A percentile compares a stretch with the other conserved stretches of the same genome.
Conservation (phyloP, 1,140 invertebrate species). For the Drosophila tsacasi region DNA sequence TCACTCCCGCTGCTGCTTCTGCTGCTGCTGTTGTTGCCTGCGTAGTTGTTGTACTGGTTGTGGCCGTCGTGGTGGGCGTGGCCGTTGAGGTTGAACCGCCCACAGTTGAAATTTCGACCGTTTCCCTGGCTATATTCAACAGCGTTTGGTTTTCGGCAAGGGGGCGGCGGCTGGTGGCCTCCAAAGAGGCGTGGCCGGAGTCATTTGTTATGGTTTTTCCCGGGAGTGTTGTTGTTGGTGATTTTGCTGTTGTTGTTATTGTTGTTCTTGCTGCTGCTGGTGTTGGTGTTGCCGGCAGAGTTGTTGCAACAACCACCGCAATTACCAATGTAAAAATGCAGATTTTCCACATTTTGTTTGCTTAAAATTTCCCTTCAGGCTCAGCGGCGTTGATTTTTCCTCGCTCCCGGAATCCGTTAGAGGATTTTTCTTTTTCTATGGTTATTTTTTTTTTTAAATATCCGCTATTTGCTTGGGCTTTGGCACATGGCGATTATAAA, state of each 20-base stretch:
- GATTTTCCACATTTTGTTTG: slow-evolving; percentile 72
- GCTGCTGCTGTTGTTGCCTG: slow-evolving; percentile 29
- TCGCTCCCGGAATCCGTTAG: neutral
- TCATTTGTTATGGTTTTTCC: slow-evolving; percentile 61
- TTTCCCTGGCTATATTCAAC: slow-evolving; percentile 22
- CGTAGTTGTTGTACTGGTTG: slow-evolving; percentile 68
- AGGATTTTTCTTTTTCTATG: slow-evolving; percentile 14
- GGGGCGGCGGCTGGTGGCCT: slow-evolving; percentile 23
- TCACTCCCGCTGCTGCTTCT: neutral
- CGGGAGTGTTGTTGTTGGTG: slow-evolving; percentile 18
- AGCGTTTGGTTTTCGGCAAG: slow-evolving; percentile 41
- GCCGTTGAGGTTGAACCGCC: slow-evolving; percentile 66
- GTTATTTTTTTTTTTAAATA: slow-evolving; percentile 21
- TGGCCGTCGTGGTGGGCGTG: slow-evolving; percentile 74
- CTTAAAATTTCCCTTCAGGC: slow-evolving; percentile 13
- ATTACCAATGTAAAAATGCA: slow-evolving; percentile 80
- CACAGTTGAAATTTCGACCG: slow-evolving; percentile 32
- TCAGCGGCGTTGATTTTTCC: slow-evolving; percentile 3
- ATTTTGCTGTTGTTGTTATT: neutral
- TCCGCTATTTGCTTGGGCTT: slow-evolving; percentile 19
- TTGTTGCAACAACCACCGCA: slow-evolving; percentile 45
- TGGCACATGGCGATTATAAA: slow-evolving; percentile 48
- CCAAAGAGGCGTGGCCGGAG: slow-evolving; percentile 49
- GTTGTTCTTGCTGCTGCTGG: too few relatives aligned
- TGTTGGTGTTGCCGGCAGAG: slow-evolving; percentile 13